Conservation (phyloP, 2,113 vertebrate genomes). For the Barbus barbus region DNA sequence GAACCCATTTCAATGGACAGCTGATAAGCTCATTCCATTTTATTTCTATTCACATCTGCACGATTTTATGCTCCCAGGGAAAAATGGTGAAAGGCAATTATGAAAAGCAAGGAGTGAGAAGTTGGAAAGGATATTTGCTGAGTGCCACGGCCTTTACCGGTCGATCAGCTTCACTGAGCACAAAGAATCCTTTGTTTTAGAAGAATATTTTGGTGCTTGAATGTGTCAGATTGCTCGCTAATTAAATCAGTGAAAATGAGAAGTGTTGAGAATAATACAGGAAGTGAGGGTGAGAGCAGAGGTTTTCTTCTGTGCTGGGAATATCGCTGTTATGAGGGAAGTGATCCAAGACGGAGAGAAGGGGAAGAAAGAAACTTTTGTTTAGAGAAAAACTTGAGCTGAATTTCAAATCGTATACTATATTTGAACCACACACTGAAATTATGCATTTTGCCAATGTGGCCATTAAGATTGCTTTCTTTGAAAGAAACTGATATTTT, state of each 20-base stretch:
- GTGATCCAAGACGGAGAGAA: slow-evolving; percentile 3
- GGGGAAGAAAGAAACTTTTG: neutral
- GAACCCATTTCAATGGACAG: slow-evolving; percentile 64
- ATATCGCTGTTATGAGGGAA: neutral
- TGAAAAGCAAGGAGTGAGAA: slow-evolving; percentile 46
- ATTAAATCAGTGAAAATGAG: slow-evolving; percentile 59
- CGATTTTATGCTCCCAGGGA: slow-evolving; percentile 40
- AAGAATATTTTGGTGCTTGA: slow-evolving; percentile 35
- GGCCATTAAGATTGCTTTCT: too few species aligned
- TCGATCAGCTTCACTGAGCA: slow-evolving; percentile 41
- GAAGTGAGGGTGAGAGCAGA: neutral
- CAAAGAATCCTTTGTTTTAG: slow-evolving; percentile 52
- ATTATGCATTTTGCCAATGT: neutral
- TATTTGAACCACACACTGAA: neutral
- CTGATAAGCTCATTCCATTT: slow-evolving; percentile 62
- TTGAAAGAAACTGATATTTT: too few species aligned
- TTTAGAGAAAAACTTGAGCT: neutral
- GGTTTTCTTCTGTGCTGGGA: neutral
- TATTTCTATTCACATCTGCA: slow-evolving; percentile 54
- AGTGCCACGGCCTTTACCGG: slow-evolving; percentile 50
- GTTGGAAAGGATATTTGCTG: slow-evolving; percentile 47
- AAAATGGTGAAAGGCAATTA: slow-evolving; percentile 62
- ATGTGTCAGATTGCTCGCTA: slow-evolving; percentile 52
- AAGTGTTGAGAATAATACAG: slow-evolving; percentile 31
- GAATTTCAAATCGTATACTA: neutral